Base-by-base conservation (phyloP, 2,888 invertebrate genomes). In the Agonopterix arenella region DNA sequence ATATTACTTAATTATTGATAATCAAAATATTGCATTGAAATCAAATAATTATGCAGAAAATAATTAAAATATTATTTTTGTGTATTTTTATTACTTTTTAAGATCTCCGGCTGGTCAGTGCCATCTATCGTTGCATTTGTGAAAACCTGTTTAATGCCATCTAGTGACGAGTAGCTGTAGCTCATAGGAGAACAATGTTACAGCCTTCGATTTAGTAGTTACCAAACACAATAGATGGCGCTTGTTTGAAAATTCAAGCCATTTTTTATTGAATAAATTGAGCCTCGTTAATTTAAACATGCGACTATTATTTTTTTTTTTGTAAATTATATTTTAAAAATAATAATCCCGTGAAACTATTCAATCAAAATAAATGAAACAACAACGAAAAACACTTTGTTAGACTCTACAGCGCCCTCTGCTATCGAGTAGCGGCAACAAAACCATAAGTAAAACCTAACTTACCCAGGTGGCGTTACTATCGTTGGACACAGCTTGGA, bases 401-500 rank as follows among this genome's bases (percentile, higher is more conserved):
- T 28, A 28, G 7, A 28, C 28, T 28, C 5, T 28, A 28, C 28
- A 11, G 55, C 60, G 75, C 66, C 73, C 73, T 68, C 81, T 81
- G 61, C 55, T 52, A 58, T 50, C 36, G 48, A 69, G 52, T 71
- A 70, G 68, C 46, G 36, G 47, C 47, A 11, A 60, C 50, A 44
- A 52, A 49, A 50, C 51, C 43, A 43, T 49, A 50, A 48, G 48
- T 53, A 42, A 8, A 9, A 42, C 36, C 45, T 13, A 49, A 92
- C 92, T 92, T 80, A 93, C 92, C 92, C 92, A 93, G 73, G 92
- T 90, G 70, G 92, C 89, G 82, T 90, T 90, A 82, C 91, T 92
- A 77, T 92, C 92, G 73, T 91, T 90, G 66, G 91, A 90, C 51
- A 91, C 90, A 44, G 90, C 84, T 90, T 92, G 92, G 80, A 92